A percentile compares a stretch with the other conserved stretches of the same genome.
Conservation (phyloP, 2,113 vertebrate species). For the Alaudala cheleensis region DNA sequence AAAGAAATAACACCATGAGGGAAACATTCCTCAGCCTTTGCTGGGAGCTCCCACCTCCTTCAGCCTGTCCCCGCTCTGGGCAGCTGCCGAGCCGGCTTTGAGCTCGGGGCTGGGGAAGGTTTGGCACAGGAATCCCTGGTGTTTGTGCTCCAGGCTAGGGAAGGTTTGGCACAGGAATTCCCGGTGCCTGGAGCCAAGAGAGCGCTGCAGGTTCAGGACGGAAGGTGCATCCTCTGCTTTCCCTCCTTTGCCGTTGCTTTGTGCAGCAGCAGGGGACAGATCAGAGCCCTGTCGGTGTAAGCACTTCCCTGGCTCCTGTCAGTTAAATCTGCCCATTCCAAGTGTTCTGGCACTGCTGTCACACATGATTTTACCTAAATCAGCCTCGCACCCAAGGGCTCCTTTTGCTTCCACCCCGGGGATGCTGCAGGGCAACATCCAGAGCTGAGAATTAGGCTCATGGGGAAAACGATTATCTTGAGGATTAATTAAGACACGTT, state of each 20-base stretch:
- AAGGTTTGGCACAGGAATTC: not conserved
- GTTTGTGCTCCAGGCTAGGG: not conserved
- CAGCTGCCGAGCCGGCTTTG: not conserved
- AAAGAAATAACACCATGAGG: not conserved
- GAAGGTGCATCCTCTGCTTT: not conserved
- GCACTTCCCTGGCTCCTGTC: not conserved
- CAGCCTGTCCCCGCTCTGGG: not conserved
- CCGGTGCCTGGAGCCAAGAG: not conserved
- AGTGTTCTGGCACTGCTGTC: not conserved
- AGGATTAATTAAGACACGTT: not conserved
- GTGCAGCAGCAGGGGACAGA: not conserved
- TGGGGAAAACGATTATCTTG: not conserved
- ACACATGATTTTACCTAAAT: not conserved
- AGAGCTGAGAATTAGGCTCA: not conserved
- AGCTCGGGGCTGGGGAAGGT: not conserved
- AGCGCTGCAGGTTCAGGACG: not conserved
- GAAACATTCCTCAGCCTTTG: not conserved
- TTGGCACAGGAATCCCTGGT: not conserved
- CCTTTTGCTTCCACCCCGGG: not conserved
- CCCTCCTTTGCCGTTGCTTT: not conserved
- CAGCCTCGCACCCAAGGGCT: not conserved
- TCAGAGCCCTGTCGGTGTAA: not conserved
- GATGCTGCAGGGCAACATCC: fast-evolving
- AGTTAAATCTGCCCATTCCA: not conserved
- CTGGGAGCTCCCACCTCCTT: not conserved